Evolutionary conservation across 2,888 invertebrate genomes (phyloP), one percentile per base, ranked within the genome.

Genomic region (Nemotelus pantherinus): DNA sequence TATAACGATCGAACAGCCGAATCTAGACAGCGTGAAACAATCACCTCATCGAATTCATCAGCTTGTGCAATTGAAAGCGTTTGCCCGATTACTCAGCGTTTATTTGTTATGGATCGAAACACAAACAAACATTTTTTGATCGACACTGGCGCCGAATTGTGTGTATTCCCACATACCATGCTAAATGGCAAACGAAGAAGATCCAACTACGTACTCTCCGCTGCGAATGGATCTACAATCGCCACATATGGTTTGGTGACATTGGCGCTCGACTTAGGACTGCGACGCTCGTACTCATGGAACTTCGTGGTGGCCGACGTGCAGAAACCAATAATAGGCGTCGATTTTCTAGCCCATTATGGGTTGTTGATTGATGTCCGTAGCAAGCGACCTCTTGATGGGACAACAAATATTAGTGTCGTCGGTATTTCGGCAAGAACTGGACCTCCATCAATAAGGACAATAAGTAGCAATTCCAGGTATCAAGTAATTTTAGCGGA

Each of bases 221-320:
- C 81, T 39, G 81, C 79, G 10, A 81, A 82, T 60, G 76, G 72
- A 6, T 71, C 80, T 6, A 75, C 77, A 58, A 80, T 81, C 41
- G 79, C 76, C 44, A 76, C 65, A 41, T 81, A 80, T 68, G 82
- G 81, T 3, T 71, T 58, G 41, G 75, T 71, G 70, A 39, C 25
- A 1, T 43, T 80, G 1, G 5, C 10, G 64, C 79, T 80, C 60
- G 77, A 80, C 41, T 64, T 79, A 0, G 80, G 81, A 63, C 82
- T 82, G 55, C 82, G 81, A 2, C 79, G 80, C 5, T 64, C 77
- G 5, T 82, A 81, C 57, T n/a, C 55, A 4, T 82, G 82, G 82
- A 79, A 77, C 44, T 82, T 83, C 63, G 77, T 80, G 41, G 64
- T 82, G 25, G 82, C 81, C 2, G 80, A 83, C 2, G 82, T 83